Evolutionary conservation across 2,797 vertebrate genomes (phyloP).

Genomic region (Chaenodraco wilsoni): DNA sequence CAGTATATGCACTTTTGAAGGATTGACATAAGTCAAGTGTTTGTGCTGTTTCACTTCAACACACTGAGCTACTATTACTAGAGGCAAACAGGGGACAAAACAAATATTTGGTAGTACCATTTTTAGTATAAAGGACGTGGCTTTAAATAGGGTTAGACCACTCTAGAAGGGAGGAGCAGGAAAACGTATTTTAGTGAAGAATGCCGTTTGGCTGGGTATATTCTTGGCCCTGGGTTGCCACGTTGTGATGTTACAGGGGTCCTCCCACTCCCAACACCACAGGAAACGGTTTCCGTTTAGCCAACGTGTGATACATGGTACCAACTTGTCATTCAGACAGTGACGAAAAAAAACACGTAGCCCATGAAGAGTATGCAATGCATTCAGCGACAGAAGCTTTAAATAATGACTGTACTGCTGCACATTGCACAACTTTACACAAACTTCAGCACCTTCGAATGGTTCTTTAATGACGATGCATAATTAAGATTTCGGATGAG

Average conservation of each 20-base stretch:
- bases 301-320: conserved; percentile 55
- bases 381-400: conserved; percentile 7
- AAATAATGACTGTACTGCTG: neutral
- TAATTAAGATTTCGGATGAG: conserved; percentile 53
- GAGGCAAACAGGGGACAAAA: neutral
- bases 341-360: conserved; percentile 7
- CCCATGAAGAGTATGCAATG: neutral
- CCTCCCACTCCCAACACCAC: conserved; percentile 73
- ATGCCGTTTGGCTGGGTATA: conserved; percentile 44
- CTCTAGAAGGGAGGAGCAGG: conserved; percentile 45
- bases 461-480: conserved; percentile 52
- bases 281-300: conserved; percentile 46
- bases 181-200: conserved; percentile 39
- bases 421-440: conserved; percentile 16
- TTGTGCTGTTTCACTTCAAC: neutral
- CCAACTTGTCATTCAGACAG: conserved; percentile 54
- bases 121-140: conserved; percentile 22
- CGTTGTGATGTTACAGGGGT: conserved; percentile 80
- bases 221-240: conserved; percentile 77
- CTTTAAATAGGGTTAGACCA: neutral
- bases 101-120: neutral
- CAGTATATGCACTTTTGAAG: neutral
- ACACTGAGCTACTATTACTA: neutral
- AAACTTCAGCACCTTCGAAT: conserved; percentile 30
- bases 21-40: neutral